A percentile compares a stretch with the other conserved stretches of the same genome.
These are phyloP conservation scores for Oophaga pumilio DNA, from an alignment of 2,113 vertebrate genomes.

Conservation along the genomic window DNA sequence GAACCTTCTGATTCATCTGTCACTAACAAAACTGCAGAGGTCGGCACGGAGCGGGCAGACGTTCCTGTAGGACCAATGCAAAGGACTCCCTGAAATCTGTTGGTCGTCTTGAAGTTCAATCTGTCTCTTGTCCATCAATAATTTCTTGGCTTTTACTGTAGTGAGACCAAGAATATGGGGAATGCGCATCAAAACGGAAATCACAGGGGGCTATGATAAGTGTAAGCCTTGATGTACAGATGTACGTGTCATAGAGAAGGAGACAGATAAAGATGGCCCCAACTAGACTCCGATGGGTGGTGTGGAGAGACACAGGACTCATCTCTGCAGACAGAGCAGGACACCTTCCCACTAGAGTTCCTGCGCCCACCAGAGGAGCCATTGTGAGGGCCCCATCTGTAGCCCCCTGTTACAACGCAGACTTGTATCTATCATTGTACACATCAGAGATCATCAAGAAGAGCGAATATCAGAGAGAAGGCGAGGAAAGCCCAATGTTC, in stretches of 20 bases:
- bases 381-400: too few species aligned
- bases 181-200: neutral
- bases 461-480: too few species aligned
- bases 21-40: slow-evolving; percentile 43
- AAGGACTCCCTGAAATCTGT: neutral
- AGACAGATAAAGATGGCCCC: neutral
- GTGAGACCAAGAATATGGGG: neutral
- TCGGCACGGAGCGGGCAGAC: slow-evolving; percentile 7
- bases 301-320: neutral
- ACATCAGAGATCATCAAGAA: too few species aligned
- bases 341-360: too few species aligned
- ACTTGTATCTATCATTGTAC: too few species aligned
- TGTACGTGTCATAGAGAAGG: neutral
- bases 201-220: neutral
- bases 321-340: neutral
- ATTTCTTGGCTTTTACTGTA: neutral
- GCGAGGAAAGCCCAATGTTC: too few species aligned
- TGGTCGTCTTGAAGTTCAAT: slow-evolving; percentile 32
- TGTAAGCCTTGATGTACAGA: neutral
- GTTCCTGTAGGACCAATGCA: neutral
- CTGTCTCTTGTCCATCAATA: neutral
- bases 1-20: slow-evolving; percentile 39
- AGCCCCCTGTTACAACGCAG: too few species aligned
- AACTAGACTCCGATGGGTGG: neutral
- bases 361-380: too few species aligned